Evolutionary conservation across 2,113 vertebrate species (phyloP), one percentile per base, ranked within the genome.

Genomic region (Myiopsitta monachus): DNA sequence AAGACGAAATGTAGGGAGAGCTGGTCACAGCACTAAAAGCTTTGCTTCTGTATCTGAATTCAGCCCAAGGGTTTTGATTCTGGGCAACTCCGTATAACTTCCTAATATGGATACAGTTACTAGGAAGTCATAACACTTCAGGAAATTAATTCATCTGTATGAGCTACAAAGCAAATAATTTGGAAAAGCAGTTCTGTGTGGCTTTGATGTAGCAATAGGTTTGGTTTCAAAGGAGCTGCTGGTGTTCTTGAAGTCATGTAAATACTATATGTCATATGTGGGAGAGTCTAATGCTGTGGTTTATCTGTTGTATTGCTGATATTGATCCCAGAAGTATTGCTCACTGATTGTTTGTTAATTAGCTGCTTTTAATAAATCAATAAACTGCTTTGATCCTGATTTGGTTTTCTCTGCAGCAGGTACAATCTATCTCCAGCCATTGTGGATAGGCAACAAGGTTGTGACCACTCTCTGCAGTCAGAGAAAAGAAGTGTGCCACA

Each of bases 281-380:
- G 54, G 57, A 44, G 31, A 59, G 41, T 3, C 31, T 43, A 18
- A 30, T 18, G 68, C 78, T 78, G 72, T 38, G 44, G 26, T 59
- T 82, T 88, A 23, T 36, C 66, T 68, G 21, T 69, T 66, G 59
- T 41, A 31, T 5, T 1, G 1, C 55, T 88, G 26, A 19, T 75
- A 82, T 87, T 47, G 77, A 87, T 79, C 74, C 74, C 16, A 1
- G 52, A 91, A 82, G 55, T 73, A 75, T 82, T 94, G 55, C 66
- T 91, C 84, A 52, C 22, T 68, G 44, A 91, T 75, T 79, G 69
- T 77, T 95, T 47, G 22, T 73, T 95, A 89, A 82, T 89, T 84
- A 84, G 77, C 36, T 82, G 33, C 38, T 75, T 84, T 75, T 89
- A 89, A 92, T 88, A 95, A 92, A 95, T 78, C 91, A 87, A 59